Evolutionary conservation across 2,888 invertebrate species (phyloP), one percentile per base, ranked within the genome.

Genomic region (Fissipunctia ypsillon): DNA sequence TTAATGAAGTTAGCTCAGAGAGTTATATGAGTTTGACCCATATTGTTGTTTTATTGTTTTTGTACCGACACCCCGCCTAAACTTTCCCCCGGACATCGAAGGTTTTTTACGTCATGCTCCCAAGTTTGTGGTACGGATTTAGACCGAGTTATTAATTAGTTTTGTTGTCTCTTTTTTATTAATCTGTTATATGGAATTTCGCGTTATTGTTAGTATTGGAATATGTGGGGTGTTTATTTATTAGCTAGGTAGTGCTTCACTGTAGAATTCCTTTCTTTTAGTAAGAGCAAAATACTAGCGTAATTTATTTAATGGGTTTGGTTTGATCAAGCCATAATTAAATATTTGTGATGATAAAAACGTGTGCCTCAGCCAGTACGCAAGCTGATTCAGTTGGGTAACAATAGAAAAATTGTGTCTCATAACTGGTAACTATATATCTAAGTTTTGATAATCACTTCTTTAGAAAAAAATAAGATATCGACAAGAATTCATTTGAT

Each of bases 21-120:
- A 85, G 83, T 84, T 86, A 83, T 84, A 84, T 80, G 81, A 86
- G 86, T 88, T 87, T 87, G 86, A 83, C 87, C 85, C 80, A 76
- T 86, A 82, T 84, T 81, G 78, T 83, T 84, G 77, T 83, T 86
- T 86, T 85, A 86, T 84, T 86, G 84, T 85, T 80, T 78, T 80
- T 84, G 70, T 64, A 69, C 76, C 61, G 84, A 85, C 86, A 83
- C 78, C 80, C 73, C 64, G 28, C 70, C 41, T 76, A 57, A 84
- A 84, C 69, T 85, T 87, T 64, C 14, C 10, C 25, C 63, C 68
- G 76, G 76, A 74, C 75, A 76, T 78, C 68, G 70, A 45, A 56
- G 72, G 70, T 84, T 86, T 84, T 80, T 73, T 60, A 72, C 69
- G 75, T 73, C 81, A 73, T 68, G 74, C 68, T 76, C 41, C 67